Percentiles rank a stretch among this genome's conserved stretches.
Evolutionary conservation across 2,113 vertebrate species (phyloP).

Genomic region (Zosterops pallidus): DNA sequence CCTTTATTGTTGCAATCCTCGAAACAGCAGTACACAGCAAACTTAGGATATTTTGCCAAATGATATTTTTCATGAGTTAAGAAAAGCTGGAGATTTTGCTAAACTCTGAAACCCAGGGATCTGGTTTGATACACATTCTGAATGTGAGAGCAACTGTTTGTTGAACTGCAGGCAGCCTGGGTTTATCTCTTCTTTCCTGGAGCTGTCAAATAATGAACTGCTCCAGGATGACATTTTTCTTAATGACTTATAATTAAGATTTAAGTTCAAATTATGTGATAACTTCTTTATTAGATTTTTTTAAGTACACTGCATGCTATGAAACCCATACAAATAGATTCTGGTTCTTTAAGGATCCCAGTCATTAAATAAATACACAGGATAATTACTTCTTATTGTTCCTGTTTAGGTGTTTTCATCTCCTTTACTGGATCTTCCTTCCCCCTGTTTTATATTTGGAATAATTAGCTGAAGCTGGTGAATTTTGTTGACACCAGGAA

Average conservation of each 20-base stretch:
- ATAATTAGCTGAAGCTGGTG: neutral
- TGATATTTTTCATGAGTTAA: neutral
- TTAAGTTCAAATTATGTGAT: neutral
- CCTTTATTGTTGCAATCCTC: neutral
- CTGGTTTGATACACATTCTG: neutral
- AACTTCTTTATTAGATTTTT: neutral
- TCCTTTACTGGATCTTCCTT: neutral
- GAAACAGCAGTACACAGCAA: neutral
- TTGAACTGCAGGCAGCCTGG: neutral
- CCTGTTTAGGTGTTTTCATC: neutral
- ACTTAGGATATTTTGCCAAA: neutral
- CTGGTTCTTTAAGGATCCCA: neutral
- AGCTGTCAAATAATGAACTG: neutral
- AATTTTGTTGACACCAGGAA: neutral
- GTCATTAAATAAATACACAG: neutral
- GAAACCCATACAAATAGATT: neutral
- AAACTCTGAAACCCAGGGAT: neutral
- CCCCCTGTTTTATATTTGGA: neutral
- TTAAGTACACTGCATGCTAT: neutral
- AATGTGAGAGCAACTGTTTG: neutral
- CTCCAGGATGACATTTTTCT: neutral
- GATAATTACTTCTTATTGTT: neutral
- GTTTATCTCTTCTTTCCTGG: neutral
- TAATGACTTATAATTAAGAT: neutral
- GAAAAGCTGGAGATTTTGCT: neutral